These are phyloP conservation scores for Rhadinocentrus ornatus DNA, from an alignment of 2,797 vertebrate species.

Conservation along the genomic window DNA sequence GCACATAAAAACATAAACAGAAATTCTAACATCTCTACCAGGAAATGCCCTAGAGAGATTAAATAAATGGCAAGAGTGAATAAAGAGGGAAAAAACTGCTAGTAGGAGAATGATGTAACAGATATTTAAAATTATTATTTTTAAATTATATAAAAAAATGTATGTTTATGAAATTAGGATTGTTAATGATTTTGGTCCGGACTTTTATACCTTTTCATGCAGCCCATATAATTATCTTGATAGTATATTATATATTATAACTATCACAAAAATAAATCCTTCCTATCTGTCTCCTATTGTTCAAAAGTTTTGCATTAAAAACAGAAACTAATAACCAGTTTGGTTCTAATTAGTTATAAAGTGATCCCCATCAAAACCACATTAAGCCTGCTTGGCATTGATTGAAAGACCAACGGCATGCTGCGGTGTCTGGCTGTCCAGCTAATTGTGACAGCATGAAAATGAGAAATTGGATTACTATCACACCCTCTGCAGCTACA, in stretches of 20 bases:
- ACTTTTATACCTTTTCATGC: not conserved
- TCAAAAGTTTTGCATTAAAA: conserved; percentile 14
- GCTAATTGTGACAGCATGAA: conserved; percentile 69
- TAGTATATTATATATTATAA: too few species aligned
- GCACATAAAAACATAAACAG: conserved; percentile 13
- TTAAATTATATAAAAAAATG: not conserved
- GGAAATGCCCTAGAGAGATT: conserved; percentile 28
- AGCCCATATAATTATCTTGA: not conserved
- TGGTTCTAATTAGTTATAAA: conserved; percentile 16
- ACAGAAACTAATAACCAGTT: not conserved
- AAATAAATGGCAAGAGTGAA: conserved; percentile 1
- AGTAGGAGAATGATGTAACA: not conserved
- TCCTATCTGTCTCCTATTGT: not conserved
- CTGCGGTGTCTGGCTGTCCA: conserved; percentile 25
- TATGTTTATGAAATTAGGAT: not conserved
- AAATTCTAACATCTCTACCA: conserved; percentile 40
- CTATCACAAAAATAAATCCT: not conserved
- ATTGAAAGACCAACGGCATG: conserved; percentile 37
- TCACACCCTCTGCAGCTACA: conserved; percentile 32
- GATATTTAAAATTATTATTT: not conserved
- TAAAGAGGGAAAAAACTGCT: not conserved
- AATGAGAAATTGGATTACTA: conserved; percentile 62
- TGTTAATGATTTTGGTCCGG: not conserved
- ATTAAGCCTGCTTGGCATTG: conserved; percentile 21
- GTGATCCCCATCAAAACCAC: not conserved